phyloP scores from a whole-genome alignment of 2,113 vertebrate species.

The Macaca fascicularis region DNA sequence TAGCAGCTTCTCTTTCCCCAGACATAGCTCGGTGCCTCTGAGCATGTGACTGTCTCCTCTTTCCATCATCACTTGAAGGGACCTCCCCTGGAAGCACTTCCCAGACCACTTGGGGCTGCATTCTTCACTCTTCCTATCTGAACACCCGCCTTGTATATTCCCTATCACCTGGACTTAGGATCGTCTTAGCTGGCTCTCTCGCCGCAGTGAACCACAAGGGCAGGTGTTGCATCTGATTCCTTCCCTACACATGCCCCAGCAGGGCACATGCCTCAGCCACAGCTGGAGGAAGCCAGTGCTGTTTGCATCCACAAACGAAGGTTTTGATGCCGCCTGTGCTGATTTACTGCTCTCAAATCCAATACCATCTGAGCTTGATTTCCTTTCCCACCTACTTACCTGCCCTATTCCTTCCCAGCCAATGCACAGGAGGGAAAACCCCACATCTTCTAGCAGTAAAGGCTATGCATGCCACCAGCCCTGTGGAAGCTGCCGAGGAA shows the following conservation, averaged over 20 bases:
- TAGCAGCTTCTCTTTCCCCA: background rate
- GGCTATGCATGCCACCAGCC: conserved; percentile 75
- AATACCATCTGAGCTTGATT: background rate
- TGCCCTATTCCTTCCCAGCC: conserved; percentile 58
- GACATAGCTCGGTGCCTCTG: background rate
- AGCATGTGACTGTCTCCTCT: fast-evolving
- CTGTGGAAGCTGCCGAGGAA: conserved; percentile 82
- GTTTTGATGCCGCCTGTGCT: fast-evolving
- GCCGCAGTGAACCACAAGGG: background rate
- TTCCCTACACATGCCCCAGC: too few species aligned
- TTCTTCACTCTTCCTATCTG: too few species aligned
- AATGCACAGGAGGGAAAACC: conserved; percentile 65
- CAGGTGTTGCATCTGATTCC: too few species aligned
- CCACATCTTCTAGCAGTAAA: conserved; percentile 68
- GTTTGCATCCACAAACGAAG: too few species aligned
- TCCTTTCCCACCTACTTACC: conserved; percentile 53
- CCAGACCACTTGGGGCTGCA: background rate
- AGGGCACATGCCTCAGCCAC: too few species aligned
- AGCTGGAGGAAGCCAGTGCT: background rate
- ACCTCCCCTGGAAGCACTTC: background rate
- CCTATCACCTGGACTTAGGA: background rate
- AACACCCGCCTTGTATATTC: background rate
- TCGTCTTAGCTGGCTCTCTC: background rate
- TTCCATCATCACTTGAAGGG: background rate
- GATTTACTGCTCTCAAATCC: background rate